Conservation (phyloP, 1,140 invertebrate genomes). For the Zaprionus capensis region DNA sequence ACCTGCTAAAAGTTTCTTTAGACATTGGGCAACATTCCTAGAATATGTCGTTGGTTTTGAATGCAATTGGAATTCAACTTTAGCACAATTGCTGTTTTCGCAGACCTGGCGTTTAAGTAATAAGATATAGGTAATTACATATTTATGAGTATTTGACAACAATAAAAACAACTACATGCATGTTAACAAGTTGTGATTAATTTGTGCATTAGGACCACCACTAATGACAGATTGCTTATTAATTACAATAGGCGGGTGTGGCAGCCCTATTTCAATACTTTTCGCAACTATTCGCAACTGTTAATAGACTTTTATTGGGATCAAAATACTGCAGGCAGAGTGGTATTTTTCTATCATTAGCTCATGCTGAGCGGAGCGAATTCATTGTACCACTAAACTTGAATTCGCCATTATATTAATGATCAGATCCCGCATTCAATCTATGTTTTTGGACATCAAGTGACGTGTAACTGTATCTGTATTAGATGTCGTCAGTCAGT, state of each 20-base stretch:
- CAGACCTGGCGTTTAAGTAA: no score
- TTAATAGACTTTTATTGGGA: no score
- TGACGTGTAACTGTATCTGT: conserved; percentile 13
- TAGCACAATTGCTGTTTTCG: no score
- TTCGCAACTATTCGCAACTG: no score
- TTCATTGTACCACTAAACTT: not conserved
- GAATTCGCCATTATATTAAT: conserved; percentile 10
- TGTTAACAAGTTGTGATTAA: no score
- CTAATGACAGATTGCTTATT: not conserved
- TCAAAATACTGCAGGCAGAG: not conserved
- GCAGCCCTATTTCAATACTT: not conserved
- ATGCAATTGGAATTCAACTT: not conserved
- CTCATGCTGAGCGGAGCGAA: not conserved
- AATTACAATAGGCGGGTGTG: not conserved
- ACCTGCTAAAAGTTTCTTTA: not conserved
- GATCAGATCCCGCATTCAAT: conserved; percentile 2
- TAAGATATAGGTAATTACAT: no score
- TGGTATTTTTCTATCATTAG: not conserved
- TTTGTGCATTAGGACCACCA: no score
- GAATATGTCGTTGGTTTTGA: not conserved
- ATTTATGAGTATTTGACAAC: no score
- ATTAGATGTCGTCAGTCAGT: conserved; percentile 5
- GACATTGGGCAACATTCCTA: not conserved
- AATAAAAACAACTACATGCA: no score
- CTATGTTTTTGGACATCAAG: conserved; percentile 9